Evolutionary conservation across 2,797 vertebrate species (phyloP).

Genomic region (Oryzias sinensis): DNA sequence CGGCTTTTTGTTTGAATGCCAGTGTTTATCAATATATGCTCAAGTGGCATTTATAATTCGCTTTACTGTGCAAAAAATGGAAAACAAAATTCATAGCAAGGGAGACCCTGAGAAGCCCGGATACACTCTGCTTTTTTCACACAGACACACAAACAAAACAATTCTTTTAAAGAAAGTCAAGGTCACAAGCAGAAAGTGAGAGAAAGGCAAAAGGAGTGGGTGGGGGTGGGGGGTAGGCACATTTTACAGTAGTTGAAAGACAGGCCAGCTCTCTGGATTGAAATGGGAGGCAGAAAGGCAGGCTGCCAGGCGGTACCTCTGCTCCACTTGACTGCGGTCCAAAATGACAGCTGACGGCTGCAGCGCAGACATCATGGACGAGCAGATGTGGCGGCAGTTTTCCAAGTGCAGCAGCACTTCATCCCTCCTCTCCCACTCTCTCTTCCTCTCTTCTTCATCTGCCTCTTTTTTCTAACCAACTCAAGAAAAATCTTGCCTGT

Average conservation of each 20-base stretch:
- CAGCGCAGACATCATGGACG: slow-evolving; percentile 72
- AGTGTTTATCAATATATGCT: slow-evolving; percentile 42
- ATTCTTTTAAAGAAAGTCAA: slow-evolving; percentile 2
- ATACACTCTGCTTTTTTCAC: slow-evolving; percentile 3
- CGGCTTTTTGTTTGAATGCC: slow-evolving; percentile 63
- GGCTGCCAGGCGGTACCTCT: slow-evolving; percentile 68
- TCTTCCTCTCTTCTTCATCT: slow-evolving; percentile 21
- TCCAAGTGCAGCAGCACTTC: slow-evolving; percentile 74
- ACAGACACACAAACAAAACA: slow-evolving; percentile 3
- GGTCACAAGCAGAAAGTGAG: slow-evolving; percentile 18
- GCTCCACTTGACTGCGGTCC: slow-evolving; percentile 81
- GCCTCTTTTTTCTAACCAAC: slow-evolving; percentile 9
- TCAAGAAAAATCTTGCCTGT: slow-evolving; percentile 16
- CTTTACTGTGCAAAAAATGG: slow-evolving; percentile 20
- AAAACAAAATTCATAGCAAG: slow-evolving; percentile 13
- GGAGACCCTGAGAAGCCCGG: slow-evolving; percentile 3
- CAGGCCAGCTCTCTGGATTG: slow-evolving; percentile 42
- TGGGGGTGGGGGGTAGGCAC: slow-evolving; percentile 3
- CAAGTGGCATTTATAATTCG: slow-evolving; percentile 42
- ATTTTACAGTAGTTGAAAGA: slow-evolving; percentile 35
- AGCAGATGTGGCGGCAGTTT: slow-evolving; percentile 83
- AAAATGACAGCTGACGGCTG: slow-evolving; percentile 83
- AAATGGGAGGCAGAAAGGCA: slow-evolving; percentile 48
- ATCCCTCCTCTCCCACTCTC: slow-evolving; percentile 54
- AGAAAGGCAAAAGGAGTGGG: slow-evolving; percentile 8